Evolutionary conservation across 2,888 invertebrate species (phyloP).

Genomic region (Neoascia interrupta): DNA sequence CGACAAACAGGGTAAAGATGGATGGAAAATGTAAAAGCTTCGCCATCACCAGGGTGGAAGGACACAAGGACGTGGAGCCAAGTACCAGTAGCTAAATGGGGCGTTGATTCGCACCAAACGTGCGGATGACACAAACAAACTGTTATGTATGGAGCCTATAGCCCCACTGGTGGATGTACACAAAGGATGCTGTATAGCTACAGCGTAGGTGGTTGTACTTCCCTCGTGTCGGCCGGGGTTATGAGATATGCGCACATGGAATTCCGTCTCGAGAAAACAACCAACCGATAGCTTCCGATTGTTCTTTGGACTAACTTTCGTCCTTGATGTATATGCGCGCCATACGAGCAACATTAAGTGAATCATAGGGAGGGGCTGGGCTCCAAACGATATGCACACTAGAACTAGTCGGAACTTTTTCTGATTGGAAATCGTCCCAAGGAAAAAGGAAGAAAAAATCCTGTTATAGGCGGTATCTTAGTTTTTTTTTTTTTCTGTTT

Average conservation of each 20-base stretch:
- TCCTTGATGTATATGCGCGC: conserved; percentile 60
- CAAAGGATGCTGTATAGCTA: conserved; percentile 17
- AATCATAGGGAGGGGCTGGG: conserved; percentile 47
- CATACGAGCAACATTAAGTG: conserved; percentile 66
- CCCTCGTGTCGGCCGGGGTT: conserved; percentile 20
- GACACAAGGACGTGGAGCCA: conserved; percentile 4
- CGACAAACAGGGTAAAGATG: too few relatives aligned
- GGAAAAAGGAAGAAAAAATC: conserved; percentile 23
- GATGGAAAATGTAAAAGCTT: conserved; percentile 49
- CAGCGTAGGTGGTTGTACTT: conserved; percentile 54
- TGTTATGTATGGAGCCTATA: conserved; percentile 62
- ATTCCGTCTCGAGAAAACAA: conserved; percentile 60
- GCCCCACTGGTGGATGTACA: conserved; percentile 27
- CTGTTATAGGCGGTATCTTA: conserved; percentile 57
- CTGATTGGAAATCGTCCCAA: conserved; percentile 62
- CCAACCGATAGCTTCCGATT: conserved; percentile 69
- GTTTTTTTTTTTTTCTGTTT: conserved; percentile 24
- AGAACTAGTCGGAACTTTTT: conserved; percentile 64
- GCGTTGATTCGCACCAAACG: conserved; percentile 66
- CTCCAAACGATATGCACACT: conserved; percentile 40
- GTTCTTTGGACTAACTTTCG: conserved; percentile 52
- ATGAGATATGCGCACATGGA: conserved; percentile 68
- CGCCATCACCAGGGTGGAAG: conserved; percentile 14
- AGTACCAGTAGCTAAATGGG: conserved; percentile 66
- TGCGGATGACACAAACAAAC: conserved; percentile 64